A percentile compares a stretch with the other conserved stretches of the same genome.
Conservation (phyloP, 2,113 vertebrate genomes). For the Antechinus stuartii region DNA sequence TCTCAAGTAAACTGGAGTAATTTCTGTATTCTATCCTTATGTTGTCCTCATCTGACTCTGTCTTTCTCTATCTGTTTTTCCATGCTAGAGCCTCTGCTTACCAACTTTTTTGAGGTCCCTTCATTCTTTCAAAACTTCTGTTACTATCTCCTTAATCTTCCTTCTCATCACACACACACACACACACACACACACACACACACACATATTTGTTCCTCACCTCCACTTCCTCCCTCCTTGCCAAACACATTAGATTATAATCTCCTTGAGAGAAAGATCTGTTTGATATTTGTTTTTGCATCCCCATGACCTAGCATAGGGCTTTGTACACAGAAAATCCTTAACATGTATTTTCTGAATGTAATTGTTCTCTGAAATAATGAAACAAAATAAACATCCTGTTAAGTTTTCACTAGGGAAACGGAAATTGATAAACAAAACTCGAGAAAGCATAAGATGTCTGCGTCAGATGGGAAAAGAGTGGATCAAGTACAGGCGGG, state of each 20-base stretch:
- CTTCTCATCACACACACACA: not conserved
- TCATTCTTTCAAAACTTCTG: not conserved
- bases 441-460: conserved; percentile 84
- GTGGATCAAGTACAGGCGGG: conserved; percentile 88
- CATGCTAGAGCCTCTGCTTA: not conserved
- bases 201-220: not conserved
- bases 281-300: not conserved
- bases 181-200: too few species aligned
- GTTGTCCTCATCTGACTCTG: not conserved
- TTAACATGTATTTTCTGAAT: not conserved
- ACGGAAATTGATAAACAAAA: conserved; percentile 84
- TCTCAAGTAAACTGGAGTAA: not conserved
- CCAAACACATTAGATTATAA: not conserved
- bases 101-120: not conserved
- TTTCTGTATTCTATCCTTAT: not conserved
- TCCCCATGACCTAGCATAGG: not conserved
- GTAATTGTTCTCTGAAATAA: not conserved
- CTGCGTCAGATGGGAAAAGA: conserved; percentile 88
- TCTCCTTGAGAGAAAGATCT: not conserved
- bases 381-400: not conserved
- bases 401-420: conserved; percentile 86
- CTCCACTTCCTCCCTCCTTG: not conserved
- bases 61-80: not conserved
- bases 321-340: not conserved
- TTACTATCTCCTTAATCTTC: not conserved